Conservation (phyloP, 2,113 vertebrate species). For the Saguinus midas region DNA sequence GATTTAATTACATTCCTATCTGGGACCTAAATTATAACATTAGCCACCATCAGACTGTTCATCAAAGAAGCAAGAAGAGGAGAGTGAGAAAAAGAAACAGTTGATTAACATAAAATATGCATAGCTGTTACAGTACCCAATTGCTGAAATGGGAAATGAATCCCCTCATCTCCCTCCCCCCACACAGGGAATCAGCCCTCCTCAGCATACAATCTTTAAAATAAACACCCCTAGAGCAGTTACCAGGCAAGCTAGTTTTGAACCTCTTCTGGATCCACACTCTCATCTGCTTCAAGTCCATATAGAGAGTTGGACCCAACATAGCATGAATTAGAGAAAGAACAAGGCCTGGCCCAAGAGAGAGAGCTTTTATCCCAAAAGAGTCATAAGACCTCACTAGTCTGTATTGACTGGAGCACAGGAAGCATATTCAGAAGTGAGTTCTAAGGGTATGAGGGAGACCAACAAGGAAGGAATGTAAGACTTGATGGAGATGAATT, state of each 20-base stretch:
- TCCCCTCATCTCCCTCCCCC: background rate
- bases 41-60: background rate
- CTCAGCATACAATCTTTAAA: background rate
- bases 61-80: conserved; percentile 24
- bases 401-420: background rate
- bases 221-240: background rate
- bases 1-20: conserved; percentile 14
- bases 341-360: background rate
- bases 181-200: background rate
- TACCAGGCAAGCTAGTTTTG: background rate
- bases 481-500: background rate
- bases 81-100: background rate
- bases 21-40: background rate
- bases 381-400: background rate
- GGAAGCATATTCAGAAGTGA: background rate
- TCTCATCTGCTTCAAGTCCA: background rate
- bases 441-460: background rate
- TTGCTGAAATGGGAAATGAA: background rate
- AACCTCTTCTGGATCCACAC: background rate
- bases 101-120: background rate
- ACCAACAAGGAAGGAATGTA: background rate
- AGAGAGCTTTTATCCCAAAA: background rate
- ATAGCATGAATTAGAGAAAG: background rate
- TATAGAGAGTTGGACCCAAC: background rate
- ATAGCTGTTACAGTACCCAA: background rate